These are phyloP conservation scores for Planococcus citri DNA, from an alignment of 1,140 invertebrate genomes.

Conservation along the genomic window DNA sequence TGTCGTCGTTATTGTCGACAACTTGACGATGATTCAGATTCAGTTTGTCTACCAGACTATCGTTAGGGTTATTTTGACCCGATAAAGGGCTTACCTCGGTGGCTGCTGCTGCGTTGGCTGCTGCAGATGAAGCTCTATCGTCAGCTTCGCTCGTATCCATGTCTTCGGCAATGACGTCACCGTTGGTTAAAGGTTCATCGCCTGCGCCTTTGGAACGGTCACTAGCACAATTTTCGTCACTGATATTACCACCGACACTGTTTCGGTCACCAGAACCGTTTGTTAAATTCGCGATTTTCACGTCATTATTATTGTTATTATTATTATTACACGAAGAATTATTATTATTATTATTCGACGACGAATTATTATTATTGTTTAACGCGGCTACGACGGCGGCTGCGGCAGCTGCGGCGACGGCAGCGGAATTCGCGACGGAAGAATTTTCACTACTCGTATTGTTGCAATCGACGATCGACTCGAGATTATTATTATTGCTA, in stretches of 20 bases:
- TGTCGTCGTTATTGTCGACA: conserved; percentile 33
- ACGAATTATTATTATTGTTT: conserved; percentile 42
- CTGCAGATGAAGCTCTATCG: conserved; percentile 16
- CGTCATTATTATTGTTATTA: conserved; percentile 33
- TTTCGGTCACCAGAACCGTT: conserved; percentile 40
- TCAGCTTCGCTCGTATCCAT: neutral
- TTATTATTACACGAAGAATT: conserved; percentile 35
- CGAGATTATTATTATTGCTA: conserved; percentile 36
- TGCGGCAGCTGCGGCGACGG: conserved; percentile 31
- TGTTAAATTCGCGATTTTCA: conserved; percentile 38
- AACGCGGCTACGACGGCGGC: conserved; percentile 47
- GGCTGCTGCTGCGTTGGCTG: conserved; percentile 9
- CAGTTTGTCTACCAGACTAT: conserved; percentile 13
- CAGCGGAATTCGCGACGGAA: conserved; percentile 35
- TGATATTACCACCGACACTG: conserved; percentile 40
- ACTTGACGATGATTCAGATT: conserved; percentile 29
- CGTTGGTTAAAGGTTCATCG: conserved; percentile 15
- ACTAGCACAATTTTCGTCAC: neutral
- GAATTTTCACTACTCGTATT: conserved; percentile 20
- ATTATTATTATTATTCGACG: conserved; percentile 43
- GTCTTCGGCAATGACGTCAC: conserved; percentile 15
- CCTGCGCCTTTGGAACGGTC: neutral
- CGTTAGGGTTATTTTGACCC: neutral
- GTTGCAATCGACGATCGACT: too few relatives aligned
- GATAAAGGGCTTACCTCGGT: conserved; percentile 24